Evolutionary conservation across 2,113 vertebrate species (phyloP), one percentile per base, ranked within the genome.

Genomic region (Oryzias curvinotus): DNA sequence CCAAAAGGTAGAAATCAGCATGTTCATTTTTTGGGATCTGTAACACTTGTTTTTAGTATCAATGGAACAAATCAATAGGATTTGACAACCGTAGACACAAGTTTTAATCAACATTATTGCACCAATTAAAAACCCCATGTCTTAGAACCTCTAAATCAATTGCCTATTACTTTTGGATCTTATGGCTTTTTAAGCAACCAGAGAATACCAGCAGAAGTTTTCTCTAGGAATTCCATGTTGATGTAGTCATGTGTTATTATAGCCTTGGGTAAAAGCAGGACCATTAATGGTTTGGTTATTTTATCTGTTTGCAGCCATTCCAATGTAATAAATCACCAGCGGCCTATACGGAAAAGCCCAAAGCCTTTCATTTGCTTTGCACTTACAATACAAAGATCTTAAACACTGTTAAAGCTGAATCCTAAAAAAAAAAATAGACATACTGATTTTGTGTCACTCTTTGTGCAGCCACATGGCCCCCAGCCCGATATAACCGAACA

Each of bases 271-370:
- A 78, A 84, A 88, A 85, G 82, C 83, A 62, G 17, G 51, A 71
- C 85, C 81, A 83, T 78, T 88, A 87, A 85, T 71, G 82, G 80
- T 75, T 83, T 81, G 87, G 83, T 86, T 89, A 85, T 85, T 88
- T 87, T 85, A 89, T 89, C 86, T 83, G 80, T 80, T 72, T 83
- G 79, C 85, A 80, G 77, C 78, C 82, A 82, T 84, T 89, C 78
- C 70, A 17, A 43, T 69, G 73, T 23, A 72, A 87, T 87, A 88
- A 89, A 90, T 89, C 89, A 87, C 53, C 63, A 52, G 19, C 16
- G 60, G 68, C 71, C 67, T 57, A 65, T 70, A 46, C 81, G 61
- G 52, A 45, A 25, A 1, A 74, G 65, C 63, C 59, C 65, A 19
- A 6, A 54, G 68, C 62, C 65, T 68, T 76, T 63, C 77, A 66